These are phyloP conservation scores for Otocyon megalotis DNA, from an alignment of 2,113 vertebrate species.

Conservation along the genomic window DNA sequence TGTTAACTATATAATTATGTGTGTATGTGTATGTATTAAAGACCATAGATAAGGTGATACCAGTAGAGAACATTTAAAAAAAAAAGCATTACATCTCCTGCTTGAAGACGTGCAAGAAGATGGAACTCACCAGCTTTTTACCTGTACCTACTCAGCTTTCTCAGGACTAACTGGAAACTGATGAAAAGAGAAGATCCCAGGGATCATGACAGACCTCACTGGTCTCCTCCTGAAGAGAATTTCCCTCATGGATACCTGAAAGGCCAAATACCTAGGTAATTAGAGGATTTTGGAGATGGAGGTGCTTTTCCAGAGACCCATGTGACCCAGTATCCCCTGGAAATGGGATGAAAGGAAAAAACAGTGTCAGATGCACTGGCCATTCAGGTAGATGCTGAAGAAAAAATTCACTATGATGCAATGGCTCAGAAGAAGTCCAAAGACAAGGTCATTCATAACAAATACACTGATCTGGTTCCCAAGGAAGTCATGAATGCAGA, in stretches of 20 bases:
- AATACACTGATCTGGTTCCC: slow-evolving; percentile 97
- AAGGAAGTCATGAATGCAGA: slow-evolving; percentile 96
- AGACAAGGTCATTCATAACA: slow-evolving; percentile 98
- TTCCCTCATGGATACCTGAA: slow-evolving; percentile 92
- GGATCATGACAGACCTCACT: slow-evolving; percentile 93
- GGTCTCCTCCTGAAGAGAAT: slow-evolving; percentile 94
- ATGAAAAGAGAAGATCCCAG: slow-evolving; percentile 93
- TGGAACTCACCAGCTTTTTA: slow-evolving; percentile 89
- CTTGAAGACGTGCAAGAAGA: not conserved
- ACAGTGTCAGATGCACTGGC: slow-evolving; percentile 96
- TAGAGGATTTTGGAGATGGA: slow-evolving; percentile 99
- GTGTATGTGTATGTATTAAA: not conserved
- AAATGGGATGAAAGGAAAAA: slow-evolving; percentile 96
- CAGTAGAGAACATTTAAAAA: not conserved
- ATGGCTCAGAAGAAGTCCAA: slow-evolving; percentile 96
- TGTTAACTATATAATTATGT: not conserved
- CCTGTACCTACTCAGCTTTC: slow-evolving; percentile 97
- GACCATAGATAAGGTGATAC: not conserved
- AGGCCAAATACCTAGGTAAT: slow-evolving; percentile 93
- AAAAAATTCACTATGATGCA: slow-evolving; percentile 97
- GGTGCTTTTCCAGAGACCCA: slow-evolving; percentile 98
- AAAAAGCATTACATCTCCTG: not conserved
- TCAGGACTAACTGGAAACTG: slow-evolving; percentile 97
- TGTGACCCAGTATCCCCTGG: slow-evolving; percentile 97
- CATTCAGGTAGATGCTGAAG: slow-evolving; percentile 97